phyloP scores from a whole-genome alignment of 1,140 invertebrate genomes.

The Paralvinella palmiformis region DNA sequence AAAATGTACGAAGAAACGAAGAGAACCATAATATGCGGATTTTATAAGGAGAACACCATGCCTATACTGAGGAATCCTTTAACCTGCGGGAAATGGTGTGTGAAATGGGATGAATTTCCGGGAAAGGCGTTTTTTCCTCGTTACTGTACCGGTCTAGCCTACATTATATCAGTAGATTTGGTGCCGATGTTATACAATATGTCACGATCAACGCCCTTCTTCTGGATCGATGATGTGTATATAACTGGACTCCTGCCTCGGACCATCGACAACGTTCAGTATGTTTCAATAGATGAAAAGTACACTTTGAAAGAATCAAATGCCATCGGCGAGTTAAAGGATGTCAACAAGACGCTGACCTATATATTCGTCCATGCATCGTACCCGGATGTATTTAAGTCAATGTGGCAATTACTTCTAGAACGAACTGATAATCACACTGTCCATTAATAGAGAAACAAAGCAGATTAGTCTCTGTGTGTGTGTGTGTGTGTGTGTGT shows the following conservation, averaged over 20 bases:
- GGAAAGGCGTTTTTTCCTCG: constrained; percentile 25
- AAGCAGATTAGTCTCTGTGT: too few relatives aligned
- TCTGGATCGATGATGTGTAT: constrained; percentile 57
- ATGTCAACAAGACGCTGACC: too few relatives aligned
- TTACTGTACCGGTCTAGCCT: constrained; percentile 31
- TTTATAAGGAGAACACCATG: constrained; percentile 27
- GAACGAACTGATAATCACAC: too few relatives aligned
- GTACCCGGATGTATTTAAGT: too few relatives aligned
- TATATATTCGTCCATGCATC: too few relatives aligned
- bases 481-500: too few relatives aligned
- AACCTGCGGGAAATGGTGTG: constrained; percentile 33
- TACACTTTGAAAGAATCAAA: too few relatives aligned
- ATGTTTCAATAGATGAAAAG: too few relatives aligned
- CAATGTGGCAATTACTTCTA: too few relatives aligned
- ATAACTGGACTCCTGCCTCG: constrained; percentile 49
- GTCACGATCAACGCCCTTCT: constrained; percentile 40
- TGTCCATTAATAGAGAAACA: too few relatives aligned
- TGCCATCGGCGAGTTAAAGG: too few relatives aligned
- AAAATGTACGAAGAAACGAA: background rate
- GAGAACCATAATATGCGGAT: constrained; percentile 7
- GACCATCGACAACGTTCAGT: too few relatives aligned
- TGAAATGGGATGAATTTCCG: constrained; percentile 23
- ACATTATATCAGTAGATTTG: constrained; percentile 25
- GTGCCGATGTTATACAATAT: constrained; percentile 33
- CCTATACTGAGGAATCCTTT: constrained; percentile 25